Evolutionary conservation across 2,113 vertebrate genomes (phyloP).

Genomic region (Scatophagus argus): DNA sequence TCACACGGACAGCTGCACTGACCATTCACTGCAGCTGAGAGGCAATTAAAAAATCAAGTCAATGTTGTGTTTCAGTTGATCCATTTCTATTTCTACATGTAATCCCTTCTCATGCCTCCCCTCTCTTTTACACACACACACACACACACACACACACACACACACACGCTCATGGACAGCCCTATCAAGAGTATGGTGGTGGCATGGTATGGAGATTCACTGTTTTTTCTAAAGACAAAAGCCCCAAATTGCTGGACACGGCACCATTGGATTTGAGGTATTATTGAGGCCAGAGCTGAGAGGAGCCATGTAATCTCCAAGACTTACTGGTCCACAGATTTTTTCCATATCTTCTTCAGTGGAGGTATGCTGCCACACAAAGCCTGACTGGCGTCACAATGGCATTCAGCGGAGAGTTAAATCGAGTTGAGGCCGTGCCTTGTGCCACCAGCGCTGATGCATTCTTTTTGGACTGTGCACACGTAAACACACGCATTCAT

Average conservation of each 20-base stretch:
- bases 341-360: slow-evolving; percentile 83
- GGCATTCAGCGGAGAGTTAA: slow-evolving; percentile 81
- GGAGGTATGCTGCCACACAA: slow-evolving; percentile 81
- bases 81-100: slow-evolving; percentile 81
- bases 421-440: slow-evolving; percentile 72
- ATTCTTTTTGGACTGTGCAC: slow-evolving; percentile 56
- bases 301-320: slow-evolving; percentile 83
- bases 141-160: slow-evolving; percentile 35
- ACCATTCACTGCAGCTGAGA: slow-evolving; percentile 73
- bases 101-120: slow-evolving; percentile 74
- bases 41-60: slow-evolving; percentile 83
- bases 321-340: slow-evolving; percentile 78
- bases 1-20: slow-evolving; percentile 82
- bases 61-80: slow-evolving; percentile 85
- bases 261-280: slow-evolving; percentile 77
- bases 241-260: slow-evolving; percentile 70
- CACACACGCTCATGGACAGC: slow-evolving; percentile 43
- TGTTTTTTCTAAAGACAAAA: slow-evolving; percentile 71
- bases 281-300: slow-evolving; percentile 69
- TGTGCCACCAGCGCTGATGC: slow-evolving; percentile 68
- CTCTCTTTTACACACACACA: slow-evolving; percentile 46
- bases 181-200: slow-evolving; percentile 43
- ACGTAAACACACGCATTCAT: slow-evolving; percentile 50
- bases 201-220: slow-evolving; percentile 38
- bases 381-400: slow-evolving; percentile 83